These are phyloP conservation scores for Philonicus albiceps DNA, from an alignment of 2,888 invertebrate species.

Conservation along the genomic window DNA sequence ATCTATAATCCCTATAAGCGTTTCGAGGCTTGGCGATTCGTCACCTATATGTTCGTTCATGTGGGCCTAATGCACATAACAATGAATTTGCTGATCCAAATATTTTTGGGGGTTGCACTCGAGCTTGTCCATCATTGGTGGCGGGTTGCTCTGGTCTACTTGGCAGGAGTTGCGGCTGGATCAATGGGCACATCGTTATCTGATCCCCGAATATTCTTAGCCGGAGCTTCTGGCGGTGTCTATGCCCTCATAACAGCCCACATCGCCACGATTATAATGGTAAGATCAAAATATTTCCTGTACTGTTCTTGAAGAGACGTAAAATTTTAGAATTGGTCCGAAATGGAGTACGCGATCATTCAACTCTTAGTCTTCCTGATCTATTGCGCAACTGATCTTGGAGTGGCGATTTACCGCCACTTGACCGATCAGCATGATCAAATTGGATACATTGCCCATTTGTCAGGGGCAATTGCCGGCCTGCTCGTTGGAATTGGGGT, in stretches of 20 bases:
- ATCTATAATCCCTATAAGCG: constrained; percentile 89
- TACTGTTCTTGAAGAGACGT: not conserved
- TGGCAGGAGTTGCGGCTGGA: constrained; percentile 85
- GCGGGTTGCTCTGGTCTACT: constrained; percentile 84
- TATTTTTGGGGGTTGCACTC: constrained; percentile 90
- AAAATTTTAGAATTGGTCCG: constrained; percentile 85
- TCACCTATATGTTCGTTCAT: constrained; percentile 97
- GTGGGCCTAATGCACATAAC: constrained; percentile 88
- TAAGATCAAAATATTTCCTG: constrained; percentile 45
- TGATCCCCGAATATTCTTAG: constrained; percentile 81
- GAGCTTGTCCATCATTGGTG: constrained; percentile 98
- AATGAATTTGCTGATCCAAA: constrained; percentile 90
- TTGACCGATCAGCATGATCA: constrained; percentile 74
- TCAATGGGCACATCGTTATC: constrained; percentile 83
- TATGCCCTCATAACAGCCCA: constrained; percentile 94
- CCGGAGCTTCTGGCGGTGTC: constrained; percentile 95
- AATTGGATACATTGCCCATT: constrained; percentile 93
- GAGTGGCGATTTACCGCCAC: constrained; percentile 91
- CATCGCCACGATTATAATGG: constrained; percentile 87
- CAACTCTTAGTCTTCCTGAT: constrained; percentile 84
- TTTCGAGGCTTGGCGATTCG: constrained; percentile 89
- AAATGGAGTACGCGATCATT: constrained; percentile 93
- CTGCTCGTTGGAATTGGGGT: constrained; percentile 81
- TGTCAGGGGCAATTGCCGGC: constrained; percentile 91
- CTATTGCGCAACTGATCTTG: constrained; percentile 83